These are phyloP conservation scores for Sander lucioperca DNA, from an alignment of 2,113 vertebrate genomes.

Conservation along the genomic window DNA sequence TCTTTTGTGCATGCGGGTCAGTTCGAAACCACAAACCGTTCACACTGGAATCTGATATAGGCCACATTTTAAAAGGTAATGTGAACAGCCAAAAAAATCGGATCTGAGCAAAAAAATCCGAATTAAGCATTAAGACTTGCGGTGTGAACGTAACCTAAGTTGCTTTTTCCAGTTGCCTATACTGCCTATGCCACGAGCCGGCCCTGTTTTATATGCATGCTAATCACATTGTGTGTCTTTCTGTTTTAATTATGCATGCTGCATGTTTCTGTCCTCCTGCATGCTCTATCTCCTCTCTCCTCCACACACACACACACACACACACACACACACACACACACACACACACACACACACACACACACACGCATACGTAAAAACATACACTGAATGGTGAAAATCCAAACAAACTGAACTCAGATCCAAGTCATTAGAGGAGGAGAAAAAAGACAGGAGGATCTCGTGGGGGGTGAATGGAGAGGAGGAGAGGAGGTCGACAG, in stretches of 20 bases:
- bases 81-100: too few species aligned
- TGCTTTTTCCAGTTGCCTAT: too few species aligned
- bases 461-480: conserved; percentile 79
- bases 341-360: conserved; percentile 23
- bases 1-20: too few species aligned
- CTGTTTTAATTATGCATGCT: conserved; percentile 66
- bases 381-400: neutral
- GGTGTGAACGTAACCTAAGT: too few species aligned
- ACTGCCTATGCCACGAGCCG: too few species aligned
- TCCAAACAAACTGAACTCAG: conserved; percentile 57
- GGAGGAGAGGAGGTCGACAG: conserved; percentile 70
- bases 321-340: conserved; percentile 17
- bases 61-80: too few species aligned
- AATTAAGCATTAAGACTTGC: too few species aligned
- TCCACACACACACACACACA: conserved; percentile 10
- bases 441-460: conserved; percentile 84
- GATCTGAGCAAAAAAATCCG: too few species aligned
- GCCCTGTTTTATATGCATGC: conserved; percentile 41
- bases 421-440: conserved; percentile 85
- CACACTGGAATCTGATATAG: too few species aligned
- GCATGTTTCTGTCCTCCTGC: conserved; percentile 54
- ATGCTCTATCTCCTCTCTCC: conserved; percentile 18
- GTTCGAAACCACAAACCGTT: too few species aligned
- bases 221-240: conserved; percentile 55
- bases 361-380: conserved; percentile 13